These are phyloP conservation scores for Chloromyia formosa DNA, from an alignment of 2,888 invertebrate species.

Conservation along the genomic window DNA sequence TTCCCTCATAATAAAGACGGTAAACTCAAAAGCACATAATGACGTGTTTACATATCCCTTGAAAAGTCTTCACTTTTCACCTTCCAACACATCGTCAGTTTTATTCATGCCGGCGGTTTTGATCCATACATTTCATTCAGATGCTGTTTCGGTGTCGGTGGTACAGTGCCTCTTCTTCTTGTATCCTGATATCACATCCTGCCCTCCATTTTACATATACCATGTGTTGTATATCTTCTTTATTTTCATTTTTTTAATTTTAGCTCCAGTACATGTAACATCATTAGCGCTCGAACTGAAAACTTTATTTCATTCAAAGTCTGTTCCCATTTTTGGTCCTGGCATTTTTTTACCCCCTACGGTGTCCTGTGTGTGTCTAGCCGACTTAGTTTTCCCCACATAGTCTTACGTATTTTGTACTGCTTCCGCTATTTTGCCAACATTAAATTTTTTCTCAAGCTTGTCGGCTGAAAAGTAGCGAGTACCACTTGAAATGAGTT, in stretches of 20 bases:
- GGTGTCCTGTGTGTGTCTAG: not conserved
- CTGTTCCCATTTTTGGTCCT: not conserved
- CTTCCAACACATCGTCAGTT: not conserved
- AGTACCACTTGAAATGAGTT: constrained; percentile 28
- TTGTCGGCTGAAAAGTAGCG: constrained; percentile 1
- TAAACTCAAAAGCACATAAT: constrained; percentile 1
- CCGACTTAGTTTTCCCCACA: not conserved
- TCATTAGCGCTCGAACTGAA: constrained; percentile 34
- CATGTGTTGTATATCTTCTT: not conserved
- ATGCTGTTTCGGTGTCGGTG: too few species aligned
- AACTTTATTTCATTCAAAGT: constrained; percentile 37
- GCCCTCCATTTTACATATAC: not conserved
- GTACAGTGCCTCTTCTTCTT: too few species aligned
- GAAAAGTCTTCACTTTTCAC: not conserved
- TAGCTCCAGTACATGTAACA: constrained; percentile 27
- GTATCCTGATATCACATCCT: not conserved
- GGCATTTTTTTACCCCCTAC: not conserved
- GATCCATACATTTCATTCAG: too few species aligned
- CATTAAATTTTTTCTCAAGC: not conserved
- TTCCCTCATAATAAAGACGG: constrained; percentile 13
- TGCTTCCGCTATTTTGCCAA: not conserved
- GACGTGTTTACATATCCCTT: constrained; percentile 15
- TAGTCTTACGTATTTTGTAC: not conserved
- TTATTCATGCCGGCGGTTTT: not conserved
- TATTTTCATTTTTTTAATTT: constrained; percentile 23